Evolutionary conservation across 2,888 invertebrate species (phyloP).

Genomic region (Brachypalpus laphriformis): DNA sequence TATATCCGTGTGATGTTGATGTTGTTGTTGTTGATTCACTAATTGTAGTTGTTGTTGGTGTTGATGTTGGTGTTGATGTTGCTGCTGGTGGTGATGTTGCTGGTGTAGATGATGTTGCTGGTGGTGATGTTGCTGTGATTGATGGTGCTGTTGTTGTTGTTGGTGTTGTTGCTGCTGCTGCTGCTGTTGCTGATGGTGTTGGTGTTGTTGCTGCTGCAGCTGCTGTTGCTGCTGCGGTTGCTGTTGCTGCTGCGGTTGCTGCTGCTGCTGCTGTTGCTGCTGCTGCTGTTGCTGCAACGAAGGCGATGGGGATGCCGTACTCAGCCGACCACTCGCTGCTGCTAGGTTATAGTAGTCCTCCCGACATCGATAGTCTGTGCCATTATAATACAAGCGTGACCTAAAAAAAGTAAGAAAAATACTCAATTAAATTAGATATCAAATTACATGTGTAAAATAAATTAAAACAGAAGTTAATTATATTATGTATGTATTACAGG

Average conservation of each 20-base stretch:
- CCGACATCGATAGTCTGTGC: constrained; percentile 81
- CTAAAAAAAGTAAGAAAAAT: constrained; percentile 74
- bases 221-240: constrained; percentile 72
- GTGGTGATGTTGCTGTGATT: constrained; percentile 16
- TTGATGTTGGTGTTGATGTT: constrained; percentile 66
- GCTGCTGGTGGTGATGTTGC: constrained; percentile 56
- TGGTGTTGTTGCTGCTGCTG: constrained; percentile 58
- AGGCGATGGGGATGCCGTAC: constrained; percentile 75
- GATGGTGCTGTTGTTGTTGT: constrained; percentile 49
- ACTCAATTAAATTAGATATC: not conserved
- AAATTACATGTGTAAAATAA: not conserved
- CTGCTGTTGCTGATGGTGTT: constrained; percentile 72
- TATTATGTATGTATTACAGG: not conserved
- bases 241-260: constrained; percentile 72
- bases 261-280: constrained; percentile 73
- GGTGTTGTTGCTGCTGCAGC: constrained; percentile 73
- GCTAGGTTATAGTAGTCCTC: constrained; percentile 80
- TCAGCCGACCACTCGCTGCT: constrained; percentile 75
- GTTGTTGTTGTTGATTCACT: constrained; percentile 75
- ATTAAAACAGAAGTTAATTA: not conserved
- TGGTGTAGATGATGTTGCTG: constrained; percentile 49
- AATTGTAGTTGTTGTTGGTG: constrained; percentile 77
- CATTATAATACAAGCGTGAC: constrained; percentile 81
- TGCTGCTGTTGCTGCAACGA: constrained; percentile 75
- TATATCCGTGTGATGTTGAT: constrained; percentile 76